Base-by-base conservation (phyloP, 2,113 vertebrate species). In the Sander vitreus region DNA sequence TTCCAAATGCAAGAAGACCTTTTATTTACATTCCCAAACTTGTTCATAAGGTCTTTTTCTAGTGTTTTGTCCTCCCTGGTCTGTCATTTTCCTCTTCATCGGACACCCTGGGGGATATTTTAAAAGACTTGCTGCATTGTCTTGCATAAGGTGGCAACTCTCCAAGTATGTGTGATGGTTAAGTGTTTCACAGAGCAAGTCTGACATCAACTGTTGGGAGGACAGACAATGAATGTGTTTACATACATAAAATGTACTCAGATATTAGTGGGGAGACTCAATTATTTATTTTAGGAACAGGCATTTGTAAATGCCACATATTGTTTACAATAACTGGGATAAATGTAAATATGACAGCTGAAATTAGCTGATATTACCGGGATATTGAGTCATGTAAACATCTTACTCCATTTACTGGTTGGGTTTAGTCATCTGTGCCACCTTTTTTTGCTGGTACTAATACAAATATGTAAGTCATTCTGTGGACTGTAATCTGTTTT, bases 241-340 rank as follows among this genome's bases (percentile, higher is more conserved):
- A 60, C 80, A 84, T 81, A 39, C 77, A 86, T 65, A 72, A 54
- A 65, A 51, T 21, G 64, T 47, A 57, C 70, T 80, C 77, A 47
- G 57, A 63, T 71, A 68, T 59, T 76, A 73, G 48, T 55, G 43
- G n/a, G 74, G 59, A 72, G 27, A 54, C 51, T 75, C 84, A 84
- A 88, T 83, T 86, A 80, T 88, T 87, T 85, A 90, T 82, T 87
- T 76, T 70, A 72, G 59, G 50, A 36, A 18, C 64, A 81, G 59
- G 55, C 69, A 39, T 82, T 59, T 64, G 71, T 76, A 36, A 80
- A 78, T 51, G 81, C 75, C 68, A 50, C 78, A 73, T 68, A 36
- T 60, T 47, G 76, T 88, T 83, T 69, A 79, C 78, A 76, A 77
- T 66, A 69, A 74, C 43, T 2, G 2, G 78, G 36, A 78, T 79